These are phyloP conservation scores for Cheiracanthium punctorium DNA, from an alignment of 2,888 invertebrate species.

Conservation along the genomic window DNA sequence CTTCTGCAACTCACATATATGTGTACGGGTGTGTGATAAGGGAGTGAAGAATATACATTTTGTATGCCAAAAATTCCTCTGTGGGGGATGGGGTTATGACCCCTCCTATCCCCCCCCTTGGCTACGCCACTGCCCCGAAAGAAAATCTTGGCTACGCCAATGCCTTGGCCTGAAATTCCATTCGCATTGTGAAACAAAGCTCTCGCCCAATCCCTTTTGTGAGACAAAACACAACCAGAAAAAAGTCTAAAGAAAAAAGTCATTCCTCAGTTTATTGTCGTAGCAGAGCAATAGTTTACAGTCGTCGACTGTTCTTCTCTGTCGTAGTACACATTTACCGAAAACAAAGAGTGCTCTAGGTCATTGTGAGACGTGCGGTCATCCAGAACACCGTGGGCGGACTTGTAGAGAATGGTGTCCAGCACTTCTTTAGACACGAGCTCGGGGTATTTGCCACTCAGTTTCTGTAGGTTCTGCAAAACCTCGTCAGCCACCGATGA, in stretches of 20 bases:
- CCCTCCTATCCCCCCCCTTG: no score
- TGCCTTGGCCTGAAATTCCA: no score
- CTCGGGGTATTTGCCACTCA: constrained; percentile 34
- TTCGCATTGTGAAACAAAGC: no score
- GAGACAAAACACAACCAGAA: not conserved
- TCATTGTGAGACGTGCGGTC: constrained; percentile 29
- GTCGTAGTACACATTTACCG: constrained; percentile 7
- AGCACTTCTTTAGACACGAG: constrained; percentile 30
- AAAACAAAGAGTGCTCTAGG: not conserved
- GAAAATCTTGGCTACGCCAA: no score
- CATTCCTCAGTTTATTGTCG: constrained; percentile 36
- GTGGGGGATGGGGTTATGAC: no score
- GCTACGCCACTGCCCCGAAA: no score
- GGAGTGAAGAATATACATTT: no score
- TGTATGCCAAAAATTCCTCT: no score
- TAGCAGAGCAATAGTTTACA: constrained; percentile 29
- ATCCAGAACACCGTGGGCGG: constrained; percentile 26
- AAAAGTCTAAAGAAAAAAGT: not conserved
- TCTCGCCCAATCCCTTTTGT: no score
- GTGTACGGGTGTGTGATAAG: no score
- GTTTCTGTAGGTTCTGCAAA: constrained; percentile 22
- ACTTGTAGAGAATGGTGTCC: constrained; percentile 38
- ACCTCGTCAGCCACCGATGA: not conserved
- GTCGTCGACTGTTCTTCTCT: constrained; percentile 16
- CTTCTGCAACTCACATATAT: no score